Evolutionary conservation across 2,797 vertebrate species (phyloP).

Genomic region (Buphagus erythrorhynchus): DNA sequence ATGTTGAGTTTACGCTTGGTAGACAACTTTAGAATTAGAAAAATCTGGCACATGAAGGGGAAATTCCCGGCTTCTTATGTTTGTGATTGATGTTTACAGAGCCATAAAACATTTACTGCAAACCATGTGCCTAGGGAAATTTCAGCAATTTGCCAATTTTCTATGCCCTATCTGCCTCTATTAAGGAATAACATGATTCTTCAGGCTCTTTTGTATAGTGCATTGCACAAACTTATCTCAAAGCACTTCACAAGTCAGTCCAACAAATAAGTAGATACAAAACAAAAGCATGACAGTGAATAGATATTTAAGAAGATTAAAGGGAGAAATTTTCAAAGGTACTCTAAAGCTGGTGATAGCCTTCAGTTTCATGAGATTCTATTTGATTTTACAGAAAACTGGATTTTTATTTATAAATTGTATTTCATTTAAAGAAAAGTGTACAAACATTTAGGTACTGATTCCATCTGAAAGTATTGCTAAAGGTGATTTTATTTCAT

Average conservation of each 20-base stretch:
- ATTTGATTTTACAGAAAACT: background rate
- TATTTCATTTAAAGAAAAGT: background rate
- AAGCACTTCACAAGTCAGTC: slow-evolving; percentile 1
- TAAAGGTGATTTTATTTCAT: slow-evolving; percentile 10
- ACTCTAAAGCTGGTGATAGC: background rate
- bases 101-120: background rate
- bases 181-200: background rate
- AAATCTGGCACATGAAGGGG: background rate
- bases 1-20: background rate
- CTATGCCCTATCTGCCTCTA: background rate
- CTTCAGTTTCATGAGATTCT: background rate
- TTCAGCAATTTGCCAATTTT: slow-evolving; percentile 32
- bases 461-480: background rate
- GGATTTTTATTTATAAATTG: background rate
- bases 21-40: slow-evolving; percentile 49
- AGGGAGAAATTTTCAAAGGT: background rate
- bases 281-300: background rate
- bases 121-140: slow-evolving; percentile 24
- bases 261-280: background rate
- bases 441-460: background rate
- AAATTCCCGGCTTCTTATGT: background rate
- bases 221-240: background rate
- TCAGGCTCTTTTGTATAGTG: background rate
- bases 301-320: background rate
- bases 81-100: slow-evolving; percentile 39